Percentiles rank a stretch among this genome's conserved stretches.
Conservation (phyloP, 2,888 invertebrate species). For the Amblyteles armatorius region DNA sequence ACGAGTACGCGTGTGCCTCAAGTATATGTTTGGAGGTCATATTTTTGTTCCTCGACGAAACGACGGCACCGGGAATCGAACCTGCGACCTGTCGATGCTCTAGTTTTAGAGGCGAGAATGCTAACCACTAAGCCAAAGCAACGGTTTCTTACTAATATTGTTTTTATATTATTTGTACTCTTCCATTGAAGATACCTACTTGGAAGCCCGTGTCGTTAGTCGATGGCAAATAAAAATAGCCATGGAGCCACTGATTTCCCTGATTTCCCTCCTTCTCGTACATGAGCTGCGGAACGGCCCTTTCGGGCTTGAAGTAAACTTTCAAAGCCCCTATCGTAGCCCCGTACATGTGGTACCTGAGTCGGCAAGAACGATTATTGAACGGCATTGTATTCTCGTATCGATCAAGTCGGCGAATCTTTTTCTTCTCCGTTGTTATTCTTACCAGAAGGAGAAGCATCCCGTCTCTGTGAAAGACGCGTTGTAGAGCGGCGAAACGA, state of each 20-base stretch:
- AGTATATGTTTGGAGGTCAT: no score
- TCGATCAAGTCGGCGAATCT: not conserved
- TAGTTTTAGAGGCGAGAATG: no score
- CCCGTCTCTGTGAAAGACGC: constrained; percentile 82
- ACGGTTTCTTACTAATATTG: not conserved
- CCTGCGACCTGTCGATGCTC: no score
- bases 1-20: no score
- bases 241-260: constrained; percentile 89
- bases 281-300: constrained; percentile 84
- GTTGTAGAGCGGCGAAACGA: constrained; percentile 90
- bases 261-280: constrained; percentile 89
- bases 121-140: no score
- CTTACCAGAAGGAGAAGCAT: constrained; percentile 85
- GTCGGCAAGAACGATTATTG: not conserved
- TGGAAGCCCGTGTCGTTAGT: constrained; percentile 80
- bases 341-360: constrained; percentile 93
- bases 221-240: constrained; percentile 84
- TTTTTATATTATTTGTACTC: not conserved
- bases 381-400: not conserved
- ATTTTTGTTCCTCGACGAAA: no score
- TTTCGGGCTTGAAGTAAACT: constrained; percentile 86
- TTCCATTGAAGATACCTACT: constrained; percentile 73
- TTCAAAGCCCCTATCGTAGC: constrained; percentile 86
- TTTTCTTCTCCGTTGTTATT: not conserved
- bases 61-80: no score